A percentile compares a stretch with the other conserved stretches of the same genome.
These are phyloP conservation scores for Acanthosepion esculentum DNA, from an alignment of 2,888 invertebrate species.

Conservation along the genomic window DNA sequence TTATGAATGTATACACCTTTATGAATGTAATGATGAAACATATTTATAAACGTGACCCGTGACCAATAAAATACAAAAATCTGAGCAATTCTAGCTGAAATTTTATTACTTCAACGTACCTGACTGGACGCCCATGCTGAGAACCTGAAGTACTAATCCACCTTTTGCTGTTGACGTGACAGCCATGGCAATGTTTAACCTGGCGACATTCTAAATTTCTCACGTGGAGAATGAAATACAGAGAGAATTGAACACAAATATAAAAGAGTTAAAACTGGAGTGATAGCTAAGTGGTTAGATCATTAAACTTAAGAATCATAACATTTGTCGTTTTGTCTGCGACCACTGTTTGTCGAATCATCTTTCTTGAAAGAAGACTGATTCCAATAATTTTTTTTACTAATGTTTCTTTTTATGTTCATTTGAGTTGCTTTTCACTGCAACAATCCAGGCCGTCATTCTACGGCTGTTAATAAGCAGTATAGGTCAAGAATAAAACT, in stretches of 20 bases:
- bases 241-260: background rate
- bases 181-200: background rate
- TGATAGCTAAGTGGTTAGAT: no score
- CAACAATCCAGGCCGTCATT: no score
- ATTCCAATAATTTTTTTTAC: no score
- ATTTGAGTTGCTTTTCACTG: no score
- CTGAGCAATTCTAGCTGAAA: background rate
- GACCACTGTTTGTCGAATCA: no score
- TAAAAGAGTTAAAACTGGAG: no score
- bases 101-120: background rate
- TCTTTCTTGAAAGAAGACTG: no score
- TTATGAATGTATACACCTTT: background rate
- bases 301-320: no score
- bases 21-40: background rate
- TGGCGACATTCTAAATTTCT: background rate
- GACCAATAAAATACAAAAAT: constrained; percentile 16
- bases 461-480: no score
- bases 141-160: background rate
- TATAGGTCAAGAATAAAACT: no score
- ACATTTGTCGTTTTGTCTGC: no score
- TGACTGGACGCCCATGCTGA: background rate
- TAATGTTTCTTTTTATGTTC: no score
- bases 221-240: background rate
- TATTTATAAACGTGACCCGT: background rate
- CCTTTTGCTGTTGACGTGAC: background rate